These are phyloP conservation scores for Leptopilina syphax DNA, from an alignment of 2,888 invertebrate species.

Conservation along the genomic window DNA sequence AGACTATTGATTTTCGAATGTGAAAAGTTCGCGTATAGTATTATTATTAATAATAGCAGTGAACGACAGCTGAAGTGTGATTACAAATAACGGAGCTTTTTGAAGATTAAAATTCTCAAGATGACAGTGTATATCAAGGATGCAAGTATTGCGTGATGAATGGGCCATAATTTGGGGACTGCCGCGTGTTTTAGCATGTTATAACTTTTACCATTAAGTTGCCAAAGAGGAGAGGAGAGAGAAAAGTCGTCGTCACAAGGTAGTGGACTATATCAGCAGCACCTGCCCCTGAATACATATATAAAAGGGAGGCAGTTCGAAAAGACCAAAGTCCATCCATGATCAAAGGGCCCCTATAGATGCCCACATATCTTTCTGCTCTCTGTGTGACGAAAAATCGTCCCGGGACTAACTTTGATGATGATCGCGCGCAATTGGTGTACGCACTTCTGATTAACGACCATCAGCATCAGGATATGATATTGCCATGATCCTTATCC, in stretches of 20 bases:
- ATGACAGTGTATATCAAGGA: background rate
- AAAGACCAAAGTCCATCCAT: conserved; percentile 19
- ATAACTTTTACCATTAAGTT: conserved; percentile 34
- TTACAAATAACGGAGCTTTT: conserved; percentile 18
- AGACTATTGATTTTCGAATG: too few relatives aligned
- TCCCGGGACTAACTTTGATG: background rate
- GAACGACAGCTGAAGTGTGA: conserved; percentile 27
- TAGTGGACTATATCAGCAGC: background rate
- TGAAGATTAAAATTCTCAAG: conserved; percentile 19
- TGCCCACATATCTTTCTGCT: background rate
- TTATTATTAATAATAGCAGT: too few relatives aligned
- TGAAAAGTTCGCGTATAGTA: too few relatives aligned
- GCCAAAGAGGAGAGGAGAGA: conserved; percentile 4
- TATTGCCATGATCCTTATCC: background rate
- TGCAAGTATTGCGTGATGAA: conserved; percentile 20
- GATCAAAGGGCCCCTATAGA: conserved; percentile 14
- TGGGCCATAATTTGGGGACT: conserved; percentile 34
- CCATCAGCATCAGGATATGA: background rate
- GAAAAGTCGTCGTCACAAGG: background rate
- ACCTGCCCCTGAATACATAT: background rate
- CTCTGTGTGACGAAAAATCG: background rate
- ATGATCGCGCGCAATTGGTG: background rate
- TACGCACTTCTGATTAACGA: conserved; percentile 5
- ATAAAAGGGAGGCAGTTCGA: background rate
- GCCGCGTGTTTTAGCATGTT: conserved; percentile 29